Evolutionary conservation across 2,888 invertebrate species (phyloP).

Genomic region (Scaptomyza polygonia): DNA sequence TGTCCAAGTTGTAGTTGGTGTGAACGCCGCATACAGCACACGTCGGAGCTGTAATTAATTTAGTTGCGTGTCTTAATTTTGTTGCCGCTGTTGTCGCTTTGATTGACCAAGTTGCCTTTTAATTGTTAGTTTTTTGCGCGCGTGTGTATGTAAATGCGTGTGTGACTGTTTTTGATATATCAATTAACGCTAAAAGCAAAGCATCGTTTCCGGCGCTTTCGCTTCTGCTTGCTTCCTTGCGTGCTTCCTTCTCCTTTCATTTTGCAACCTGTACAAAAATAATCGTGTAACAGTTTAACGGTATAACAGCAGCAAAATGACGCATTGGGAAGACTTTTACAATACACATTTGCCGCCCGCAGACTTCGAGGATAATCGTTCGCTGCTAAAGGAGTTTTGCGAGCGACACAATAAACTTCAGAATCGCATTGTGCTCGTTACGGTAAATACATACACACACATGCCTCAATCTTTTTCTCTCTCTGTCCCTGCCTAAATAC

Average conservation of each 20-base stretch:
- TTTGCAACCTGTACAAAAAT: slow-evolving; percentile 15
- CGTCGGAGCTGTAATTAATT: slow-evolving; percentile 50
- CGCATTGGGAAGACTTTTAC: slow-evolving; percentile 94
- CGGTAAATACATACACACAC: slow-evolving; percentile 86
- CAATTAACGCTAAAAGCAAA: slow-evolving; percentile 60
- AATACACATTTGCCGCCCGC: slow-evolving; percentile 90
- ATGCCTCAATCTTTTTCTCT: neutral
- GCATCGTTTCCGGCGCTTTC: slow-evolving; percentile 64
- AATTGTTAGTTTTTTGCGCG: slow-evolving; percentile 24
- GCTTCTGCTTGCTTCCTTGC: slow-evolving; percentile 64
- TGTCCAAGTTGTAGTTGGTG: slow-evolving; percentile 37
- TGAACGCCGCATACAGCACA: slow-evolving; percentile 38
- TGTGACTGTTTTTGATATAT: slow-evolving; percentile 47
- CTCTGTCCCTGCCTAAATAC: neutral
- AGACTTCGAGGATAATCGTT: slow-evolving; percentile 90
- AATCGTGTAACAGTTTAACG: neutral
- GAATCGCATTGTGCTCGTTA: slow-evolving; percentile 90
- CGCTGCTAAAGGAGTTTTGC: slow-evolving; percentile 90
- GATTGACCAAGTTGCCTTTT: slow-evolving; percentile 39
- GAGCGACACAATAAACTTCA: slow-evolving; percentile 88
- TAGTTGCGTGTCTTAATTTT: slow-evolving; percentile 49
- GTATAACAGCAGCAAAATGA: slow-evolving; percentile 59
- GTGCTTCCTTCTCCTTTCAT: slow-evolving; percentile 42
- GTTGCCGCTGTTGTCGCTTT: slow-evolving; percentile 41
- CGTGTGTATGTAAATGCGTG: slow-evolving; percentile 6